phyloP scores from a whole-genome alignment of 2,113 vertebrate genomes.

The Cryptomyrus ogoouensis region DNA sequence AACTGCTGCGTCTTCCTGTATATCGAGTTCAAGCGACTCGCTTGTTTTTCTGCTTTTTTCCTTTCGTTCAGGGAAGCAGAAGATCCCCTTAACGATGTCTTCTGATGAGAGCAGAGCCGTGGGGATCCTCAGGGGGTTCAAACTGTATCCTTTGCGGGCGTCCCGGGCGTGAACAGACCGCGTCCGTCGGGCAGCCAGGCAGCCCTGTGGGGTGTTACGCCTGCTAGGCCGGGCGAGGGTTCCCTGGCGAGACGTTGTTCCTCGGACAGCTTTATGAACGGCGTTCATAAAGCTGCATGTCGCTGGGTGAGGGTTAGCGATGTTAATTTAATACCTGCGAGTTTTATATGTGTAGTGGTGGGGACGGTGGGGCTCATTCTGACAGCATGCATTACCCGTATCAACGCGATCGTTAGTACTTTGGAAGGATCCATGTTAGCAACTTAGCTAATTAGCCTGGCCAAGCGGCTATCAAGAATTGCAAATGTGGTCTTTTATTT shows the following conservation, averaged over 20 bases:
- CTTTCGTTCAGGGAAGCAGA: conserved; percentile 32
- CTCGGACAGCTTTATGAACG: not conserved
- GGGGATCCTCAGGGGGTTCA: conserved; percentile 69
- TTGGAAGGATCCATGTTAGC: not conserved
- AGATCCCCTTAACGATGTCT: conserved; percentile 56
- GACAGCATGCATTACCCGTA: not conserved
- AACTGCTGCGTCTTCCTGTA: not conserved
- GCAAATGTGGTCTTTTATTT: not conserved
- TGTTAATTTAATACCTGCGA: not conserved
- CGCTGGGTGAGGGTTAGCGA: not conserved
- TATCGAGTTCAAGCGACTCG: not conserved
- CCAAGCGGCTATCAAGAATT: not conserved
- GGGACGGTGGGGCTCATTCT: not conserved
- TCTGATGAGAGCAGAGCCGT: conserved; percentile 67
- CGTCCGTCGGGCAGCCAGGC: not conserved
- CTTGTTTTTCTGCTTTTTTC: not conserved
- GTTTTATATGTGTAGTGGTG: not conserved
- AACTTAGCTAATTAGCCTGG: not conserved
- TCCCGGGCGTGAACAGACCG: not conserved
- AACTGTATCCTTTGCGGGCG: conserved; percentile 64
- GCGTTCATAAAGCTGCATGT: not conserved
- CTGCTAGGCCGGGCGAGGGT: not conserved
- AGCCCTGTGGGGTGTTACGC: not conserved
- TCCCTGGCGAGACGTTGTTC: not conserved
- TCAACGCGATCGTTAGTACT: not conserved